Evolutionary conservation across 2,888 invertebrate genomes (phyloP), one percentile per base, ranked within the genome.

Genomic region (Eristalis intricaria): DNA sequence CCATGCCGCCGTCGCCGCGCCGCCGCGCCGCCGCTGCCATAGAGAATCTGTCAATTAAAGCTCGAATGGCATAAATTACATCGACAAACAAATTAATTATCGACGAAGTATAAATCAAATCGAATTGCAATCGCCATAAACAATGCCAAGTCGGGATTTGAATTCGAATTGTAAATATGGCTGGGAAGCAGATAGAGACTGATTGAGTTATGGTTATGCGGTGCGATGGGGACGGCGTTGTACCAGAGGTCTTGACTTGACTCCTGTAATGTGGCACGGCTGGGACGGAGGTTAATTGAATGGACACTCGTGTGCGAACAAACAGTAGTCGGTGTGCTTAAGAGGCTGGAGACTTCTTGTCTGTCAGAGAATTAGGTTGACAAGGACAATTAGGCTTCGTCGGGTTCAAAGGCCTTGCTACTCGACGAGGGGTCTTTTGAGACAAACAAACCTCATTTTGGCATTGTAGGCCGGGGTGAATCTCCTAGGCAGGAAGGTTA

Each of bases 31-130:
- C 68, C 35, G 32, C 29, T 38, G 63, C 75, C 32, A 22, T 66
- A 68, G 79, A 86, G 81, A 86, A 88, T 88, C 86, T 89, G 89
- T 87, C 88, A 89, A 84, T 87, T 88, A 84, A 78, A 64, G 77
- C 43, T 79, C 76, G 84, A 84, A 64, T 68, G 82, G 78, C 82
- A 88, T 88, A 88, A 89, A 88, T 88, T 84, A 88, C 74, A 64
- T 79, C 74, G 79, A 77, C 73, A 88, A 89, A 89, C 89, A 89
- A 89, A 89, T 89, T 89, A 89, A 89, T 89, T 88, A 88, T 79
- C 79, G 60, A 23, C 69, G 56, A 76, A 83, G 78, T 75, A 89
- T 89, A 89, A 89, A 89, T 89, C 89, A 89, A 88, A 88, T 89
- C 77, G 87, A 88, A 82, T 89, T 88, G 88, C 69, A 84, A 88